These are phyloP conservation scores for Phragmatobia fuliginosa DNA, from an alignment of 2,888 invertebrate genomes.

Conservation along the genomic window DNA sequence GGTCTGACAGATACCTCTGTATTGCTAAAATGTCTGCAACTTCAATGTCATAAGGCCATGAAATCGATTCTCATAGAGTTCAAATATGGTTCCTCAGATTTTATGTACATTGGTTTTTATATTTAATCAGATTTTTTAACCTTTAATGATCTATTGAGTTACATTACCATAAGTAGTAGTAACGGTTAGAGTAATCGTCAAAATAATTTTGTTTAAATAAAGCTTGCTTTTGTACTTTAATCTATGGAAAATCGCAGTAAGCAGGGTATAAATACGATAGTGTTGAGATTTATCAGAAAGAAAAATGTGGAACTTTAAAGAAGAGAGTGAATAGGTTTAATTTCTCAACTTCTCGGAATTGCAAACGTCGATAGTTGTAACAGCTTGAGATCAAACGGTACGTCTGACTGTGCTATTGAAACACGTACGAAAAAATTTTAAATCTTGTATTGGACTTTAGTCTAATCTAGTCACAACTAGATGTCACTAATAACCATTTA, in stretches of 20 bases:
- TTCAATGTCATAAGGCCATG: neutral
- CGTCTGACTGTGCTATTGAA: too few relatives aligned
- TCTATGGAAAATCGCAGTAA: neutral
- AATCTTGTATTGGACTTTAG: neutral
- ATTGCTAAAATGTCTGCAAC: neutral
- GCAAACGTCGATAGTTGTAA: neutral
- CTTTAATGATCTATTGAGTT: neutral
- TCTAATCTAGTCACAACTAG: neutral
- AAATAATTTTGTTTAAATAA: neutral
- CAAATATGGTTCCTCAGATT: neutral
- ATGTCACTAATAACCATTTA: neutral
- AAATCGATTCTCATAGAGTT: neutral
- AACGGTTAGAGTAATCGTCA: too few relatives aligned
- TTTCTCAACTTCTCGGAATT: neutral
- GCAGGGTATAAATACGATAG: neutral
- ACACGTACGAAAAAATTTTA: too few relatives aligned
- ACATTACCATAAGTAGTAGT: neutral
- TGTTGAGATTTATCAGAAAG: neutral
- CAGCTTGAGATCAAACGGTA: neutral
- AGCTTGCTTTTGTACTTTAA: neutral
- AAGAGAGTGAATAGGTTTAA: neutral
- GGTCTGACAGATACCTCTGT: neutral
- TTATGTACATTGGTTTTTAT: too few relatives aligned
- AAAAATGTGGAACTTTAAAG: neutral
- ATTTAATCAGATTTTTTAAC: neutral